Conservation (phyloP, 2,797 vertebrate genomes). For the Tarsius wallacei region DNA sequence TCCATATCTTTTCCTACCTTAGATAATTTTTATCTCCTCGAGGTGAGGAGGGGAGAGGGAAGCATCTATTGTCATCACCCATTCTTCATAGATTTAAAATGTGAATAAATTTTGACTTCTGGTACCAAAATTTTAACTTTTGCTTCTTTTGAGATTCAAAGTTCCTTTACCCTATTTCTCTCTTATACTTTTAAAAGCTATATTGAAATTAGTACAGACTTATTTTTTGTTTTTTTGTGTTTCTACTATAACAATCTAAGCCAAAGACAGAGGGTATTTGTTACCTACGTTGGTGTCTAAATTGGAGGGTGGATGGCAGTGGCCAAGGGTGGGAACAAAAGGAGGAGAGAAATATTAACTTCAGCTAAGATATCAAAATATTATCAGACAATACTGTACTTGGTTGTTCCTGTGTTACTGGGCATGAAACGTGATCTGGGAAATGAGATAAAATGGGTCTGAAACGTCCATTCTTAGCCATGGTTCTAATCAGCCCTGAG, state of each 20-base stretch:
- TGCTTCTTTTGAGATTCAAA: background rate
- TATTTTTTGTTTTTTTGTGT: background rate
- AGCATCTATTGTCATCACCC: accelerated
- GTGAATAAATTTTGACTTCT: background rate
- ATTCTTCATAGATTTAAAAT: background rate
- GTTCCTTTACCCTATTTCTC: background rate
- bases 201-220: background rate
- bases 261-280: accelerated
- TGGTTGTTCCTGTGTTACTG: background rate
- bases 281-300: background rate
- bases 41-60: accelerated
- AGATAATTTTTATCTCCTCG: background rate
- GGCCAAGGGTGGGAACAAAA: accelerated
- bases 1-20: background rate
- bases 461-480: background rate
- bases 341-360: background rate
- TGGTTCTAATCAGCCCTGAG: accelerated
- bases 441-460: background rate
- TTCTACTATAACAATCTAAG: accelerated
- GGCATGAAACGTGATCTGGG: background rate
- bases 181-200: background rate
- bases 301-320: background rate
- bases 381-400: background rate
- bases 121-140: background rate
- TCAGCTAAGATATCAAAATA: background rate